phyloP scores from a whole-genome alignment of 2,888 invertebrate species.

The Mesorhabditis spiculigera region DNA sequence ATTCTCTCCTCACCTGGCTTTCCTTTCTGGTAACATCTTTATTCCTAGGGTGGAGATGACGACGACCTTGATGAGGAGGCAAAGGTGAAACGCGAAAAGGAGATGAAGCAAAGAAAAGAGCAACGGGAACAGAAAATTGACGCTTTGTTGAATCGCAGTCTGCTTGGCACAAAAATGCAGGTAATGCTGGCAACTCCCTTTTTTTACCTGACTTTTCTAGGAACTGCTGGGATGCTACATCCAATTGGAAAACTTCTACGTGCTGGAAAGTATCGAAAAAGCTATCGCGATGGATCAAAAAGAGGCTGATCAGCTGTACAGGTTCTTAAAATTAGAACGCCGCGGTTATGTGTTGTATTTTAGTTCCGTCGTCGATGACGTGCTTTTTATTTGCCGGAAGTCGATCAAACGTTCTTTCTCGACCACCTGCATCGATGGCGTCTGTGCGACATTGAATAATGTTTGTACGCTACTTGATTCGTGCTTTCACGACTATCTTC shows the following conservation, averaged over 20 bases:
- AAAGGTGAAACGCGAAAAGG: slow-evolving; percentile 10
- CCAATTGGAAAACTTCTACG: slow-evolving; percentile 85
- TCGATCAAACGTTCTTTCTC: slow-evolving; percentile 87
- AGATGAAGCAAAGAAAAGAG: slow-evolving; percentile 18
- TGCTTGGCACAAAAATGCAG: slow-evolving; percentile 52
- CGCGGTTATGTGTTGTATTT: slow-evolving; percentile 1
- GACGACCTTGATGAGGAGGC: slow-evolving; percentile 18
- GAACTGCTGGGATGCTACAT: slow-evolving; percentile 79
- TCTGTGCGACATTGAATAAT: slow-evolving; percentile 87
- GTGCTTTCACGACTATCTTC: slow-evolving; percentile 74
- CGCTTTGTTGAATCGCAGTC: slow-evolving; percentile 47
- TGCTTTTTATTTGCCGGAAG: slow-evolving; percentile 92
- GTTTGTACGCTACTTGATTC: slow-evolving; percentile 82
- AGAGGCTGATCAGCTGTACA: slow-evolving; percentile 61
- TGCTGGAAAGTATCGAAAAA: slow-evolving; percentile 89
- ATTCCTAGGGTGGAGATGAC: slow-evolving; percentile 14
- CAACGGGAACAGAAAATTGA: slow-evolving; percentile 51
- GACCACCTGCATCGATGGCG: slow-evolving; percentile 86
- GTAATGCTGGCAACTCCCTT: slow-evolving; percentile 13
- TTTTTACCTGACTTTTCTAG: slow-evolving; percentile 37
- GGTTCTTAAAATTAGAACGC: background rate
- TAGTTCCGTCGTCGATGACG: slow-evolving; percentile 86
- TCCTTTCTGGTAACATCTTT: background rate
- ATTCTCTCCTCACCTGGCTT: no score
- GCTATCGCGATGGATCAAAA: slow-evolving; percentile 78